phyloP scores from a whole-genome alignment of 1,140 invertebrate species.

The Hermatobates lingyangjiaoensis region DNA sequence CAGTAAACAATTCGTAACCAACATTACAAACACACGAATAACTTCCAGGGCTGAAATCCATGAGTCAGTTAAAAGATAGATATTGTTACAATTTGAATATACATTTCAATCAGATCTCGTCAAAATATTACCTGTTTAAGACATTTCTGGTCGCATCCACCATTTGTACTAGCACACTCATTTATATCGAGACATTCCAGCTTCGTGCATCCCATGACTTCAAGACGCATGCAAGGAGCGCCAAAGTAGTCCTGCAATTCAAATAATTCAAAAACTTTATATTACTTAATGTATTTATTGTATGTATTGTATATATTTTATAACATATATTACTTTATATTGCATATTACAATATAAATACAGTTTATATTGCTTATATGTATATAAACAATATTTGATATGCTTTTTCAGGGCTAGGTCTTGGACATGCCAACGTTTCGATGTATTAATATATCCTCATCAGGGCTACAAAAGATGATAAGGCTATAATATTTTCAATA shows the following conservation, averaged over 20 bases:
- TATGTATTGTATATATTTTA: neutral
- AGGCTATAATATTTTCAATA: too few relatives aligned
- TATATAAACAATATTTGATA: neutral
- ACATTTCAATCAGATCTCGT: neutral
- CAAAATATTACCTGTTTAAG: constrained; percentile 44
- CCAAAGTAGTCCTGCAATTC: constrained; percentile 48
- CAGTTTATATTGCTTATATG: neutral
- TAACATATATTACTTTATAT: neutral
- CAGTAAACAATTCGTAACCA: constrained; percentile 75
- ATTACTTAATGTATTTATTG: neutral
- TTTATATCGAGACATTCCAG: constrained; percentile 83
- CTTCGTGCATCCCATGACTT: constrained; percentile 82
- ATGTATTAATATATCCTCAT: too few relatives aligned
- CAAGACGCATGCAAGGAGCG: constrained; percentile 75
- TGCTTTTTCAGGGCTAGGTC: too few relatives aligned
- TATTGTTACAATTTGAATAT: neutral
- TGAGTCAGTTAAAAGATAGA: neutral
- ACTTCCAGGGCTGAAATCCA: constrained; percentile 40
- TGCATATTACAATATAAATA: neutral
- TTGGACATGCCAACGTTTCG: too few relatives aligned
- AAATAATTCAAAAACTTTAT: constrained; percentile 1
- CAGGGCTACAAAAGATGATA: too few relatives aligned
- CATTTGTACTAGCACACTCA: constrained; percentile 75
- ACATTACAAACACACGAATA: constrained; percentile 78
- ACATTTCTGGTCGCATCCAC: constrained; percentile 87